phyloP scores from a whole-genome alignment of 1,140 invertebrate species.

The Carposina sasakii region DNA sequence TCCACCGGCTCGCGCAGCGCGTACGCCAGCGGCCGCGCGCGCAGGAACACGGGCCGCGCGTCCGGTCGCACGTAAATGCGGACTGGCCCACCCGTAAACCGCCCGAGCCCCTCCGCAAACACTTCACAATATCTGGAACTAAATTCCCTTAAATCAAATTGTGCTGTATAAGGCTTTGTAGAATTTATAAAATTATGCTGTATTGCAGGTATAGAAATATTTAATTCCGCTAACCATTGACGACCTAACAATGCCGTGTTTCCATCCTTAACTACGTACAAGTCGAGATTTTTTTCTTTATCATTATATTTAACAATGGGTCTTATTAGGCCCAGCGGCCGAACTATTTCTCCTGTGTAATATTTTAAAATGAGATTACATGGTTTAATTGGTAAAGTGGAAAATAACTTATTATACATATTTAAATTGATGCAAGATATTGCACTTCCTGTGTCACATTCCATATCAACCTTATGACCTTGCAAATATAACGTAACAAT shows the following conservation, averaged over 20 bases:
- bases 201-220: not conserved
- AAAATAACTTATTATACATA: not conserved
- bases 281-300: not conserved
- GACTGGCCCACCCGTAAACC: slow-evolving; percentile 14
- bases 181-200: not conserved
- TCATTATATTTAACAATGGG: not conserved
- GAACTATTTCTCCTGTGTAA: not conserved
- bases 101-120: slow-evolving; percentile 14
- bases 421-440: not conserved
- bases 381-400: too few relatives aligned
- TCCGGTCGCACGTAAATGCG: slow-evolving; percentile 13
- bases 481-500: not conserved
- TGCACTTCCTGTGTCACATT: not conserved
- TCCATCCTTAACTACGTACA: not conserved
- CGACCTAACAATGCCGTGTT: not conserved
- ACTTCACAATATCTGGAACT: slow-evolving; percentile 14
- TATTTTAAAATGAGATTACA: too few relatives aligned
- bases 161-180: not conserved
- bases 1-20: slow-evolving; percentile 26
- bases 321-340: not conserved
- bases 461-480: not conserved
- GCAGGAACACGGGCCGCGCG: slow-evolving; percentile 19
- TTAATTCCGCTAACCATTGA: not conserved
- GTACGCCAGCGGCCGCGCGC: slow-evolving; percentile 28
- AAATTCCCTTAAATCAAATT: not conserved